phyloP scores from a whole-genome alignment of 1,140 invertebrate genomes.

The Tetraneura akinire region DNA sequence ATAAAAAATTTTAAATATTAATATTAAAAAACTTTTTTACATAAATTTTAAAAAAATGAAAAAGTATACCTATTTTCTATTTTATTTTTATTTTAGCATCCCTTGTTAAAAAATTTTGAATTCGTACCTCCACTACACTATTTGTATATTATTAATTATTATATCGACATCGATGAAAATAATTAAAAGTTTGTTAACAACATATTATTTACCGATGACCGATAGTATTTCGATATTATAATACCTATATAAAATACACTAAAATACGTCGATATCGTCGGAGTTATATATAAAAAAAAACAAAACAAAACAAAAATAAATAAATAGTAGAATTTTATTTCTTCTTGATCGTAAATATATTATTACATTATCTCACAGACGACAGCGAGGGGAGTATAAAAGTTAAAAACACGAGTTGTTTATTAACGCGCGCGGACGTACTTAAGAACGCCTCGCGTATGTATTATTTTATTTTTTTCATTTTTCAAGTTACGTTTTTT shows the following conservation, averaged over 20 bases:
- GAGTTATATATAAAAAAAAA: background rate
- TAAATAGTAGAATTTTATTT: background rate
- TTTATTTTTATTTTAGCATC: no score
- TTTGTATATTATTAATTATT: no score
- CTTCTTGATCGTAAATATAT: slow-evolving; percentile 5
- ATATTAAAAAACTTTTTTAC: no score
- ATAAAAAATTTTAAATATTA: no score
- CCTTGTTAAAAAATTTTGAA: no score
- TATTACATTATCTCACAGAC: no score
- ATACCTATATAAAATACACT: no score
- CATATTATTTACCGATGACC: slow-evolving; percentile 2
- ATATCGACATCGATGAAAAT: slow-evolving; percentile 4
- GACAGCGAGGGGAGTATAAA: background rate
- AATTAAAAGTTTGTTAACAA: background rate
- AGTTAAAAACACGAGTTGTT: slow-evolving; percentile 49
- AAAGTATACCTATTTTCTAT: no score
- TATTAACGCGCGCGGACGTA: slow-evolving; percentile 42
- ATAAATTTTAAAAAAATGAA: no score
- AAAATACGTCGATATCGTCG: no score
- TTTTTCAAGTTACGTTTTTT: slow-evolving; percentile 33
- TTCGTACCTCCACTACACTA: no score
- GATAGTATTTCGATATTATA: no score
- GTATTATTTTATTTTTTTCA: slow-evolving; percentile 21
- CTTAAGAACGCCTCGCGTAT: slow-evolving; percentile 38
- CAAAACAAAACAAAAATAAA: background rate